Percentiles rank a stretch among this genome's conserved stretches.
Evolutionary conservation across 2,113 vertebrate species (phyloP).

Genomic region (Furnarius figulus): DNA sequence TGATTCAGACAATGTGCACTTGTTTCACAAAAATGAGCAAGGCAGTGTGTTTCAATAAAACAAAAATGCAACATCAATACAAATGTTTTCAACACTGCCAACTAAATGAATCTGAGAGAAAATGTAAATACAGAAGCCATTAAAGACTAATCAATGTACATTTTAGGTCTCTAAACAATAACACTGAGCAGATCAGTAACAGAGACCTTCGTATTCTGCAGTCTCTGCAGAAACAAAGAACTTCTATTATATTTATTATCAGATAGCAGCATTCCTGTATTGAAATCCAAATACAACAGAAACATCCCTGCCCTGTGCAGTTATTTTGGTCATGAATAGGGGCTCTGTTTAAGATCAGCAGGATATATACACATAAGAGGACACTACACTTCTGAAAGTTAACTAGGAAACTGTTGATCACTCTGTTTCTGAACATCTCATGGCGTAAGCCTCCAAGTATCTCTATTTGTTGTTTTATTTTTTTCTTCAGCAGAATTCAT

Average conservation of each 20-base stretch:
- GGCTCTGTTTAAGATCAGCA: constrained; percentile 77
- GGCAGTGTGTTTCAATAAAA: constrained; percentile 29
- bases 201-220: not conserved
- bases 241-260: constrained; percentile 30
- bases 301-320: constrained; percentile 69
- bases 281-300: constrained; percentile 72
- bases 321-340: constrained; percentile 56
- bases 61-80: constrained; percentile 52
- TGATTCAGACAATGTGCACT: not conserved
- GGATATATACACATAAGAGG: constrained; percentile 56
- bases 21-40: constrained; percentile 45
- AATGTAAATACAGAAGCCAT: constrained; percentile 56
- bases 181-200: constrained; percentile 5
- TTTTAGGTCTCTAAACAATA: constrained; percentile 8
- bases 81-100: constrained; percentile 13
- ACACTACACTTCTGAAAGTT: constrained; percentile 73
- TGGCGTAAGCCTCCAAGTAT: constrained; percentile 5
- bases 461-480: constrained; percentile 27
- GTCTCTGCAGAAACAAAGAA: constrained; percentile 43
- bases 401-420: constrained; percentile 60
- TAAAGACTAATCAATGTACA: not conserved
- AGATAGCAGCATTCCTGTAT: constrained; percentile 15
- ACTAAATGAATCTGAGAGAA: constrained; percentile 51
- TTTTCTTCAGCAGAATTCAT: constrained; percentile 67
- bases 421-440: constrained; percentile 26